Conservation (phyloP, 2,797 vertebrate species). For the Margarornis squamiger region DNA sequence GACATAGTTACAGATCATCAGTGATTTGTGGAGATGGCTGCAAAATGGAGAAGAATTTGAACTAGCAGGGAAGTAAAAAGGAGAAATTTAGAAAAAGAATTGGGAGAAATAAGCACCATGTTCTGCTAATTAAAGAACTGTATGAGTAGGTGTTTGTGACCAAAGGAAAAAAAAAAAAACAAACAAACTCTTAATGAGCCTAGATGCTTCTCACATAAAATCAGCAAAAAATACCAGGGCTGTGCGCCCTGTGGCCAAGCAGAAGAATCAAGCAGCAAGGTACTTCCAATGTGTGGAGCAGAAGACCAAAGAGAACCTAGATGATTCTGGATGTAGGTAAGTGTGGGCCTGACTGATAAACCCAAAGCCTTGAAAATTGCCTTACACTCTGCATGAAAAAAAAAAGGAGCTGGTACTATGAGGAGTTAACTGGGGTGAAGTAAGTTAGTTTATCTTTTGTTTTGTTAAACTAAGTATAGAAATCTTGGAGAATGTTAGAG, state of each 20-base stretch:
- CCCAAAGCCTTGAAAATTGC: neutral
- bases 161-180: neutral
- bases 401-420: neutral
- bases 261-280: neutral
- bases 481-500: neutral
- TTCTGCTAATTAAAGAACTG: neutral
- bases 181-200: rapidly evolving
- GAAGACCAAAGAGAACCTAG: rapidly evolving
- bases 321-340: neutral
- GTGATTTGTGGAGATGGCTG: rapidly evolving
- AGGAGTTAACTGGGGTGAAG: neutral
- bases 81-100: neutral
- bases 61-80: neutral
- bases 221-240: rapidly evolving
- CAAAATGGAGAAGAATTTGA: neutral
- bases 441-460: neutral
- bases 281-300: rapidly evolving
- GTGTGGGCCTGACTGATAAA: neutral
- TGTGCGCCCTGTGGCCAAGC: rapidly evolving
- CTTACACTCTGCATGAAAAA: too few species aligned
- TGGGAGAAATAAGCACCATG: neutral
- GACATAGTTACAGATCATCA: rapidly evolving
- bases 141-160: neutral
- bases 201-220: neutral
- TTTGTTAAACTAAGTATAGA: neutral